Conservation (phyloP, 2,113 vertebrate genomes). For the Pungitius pungitius region DNA sequence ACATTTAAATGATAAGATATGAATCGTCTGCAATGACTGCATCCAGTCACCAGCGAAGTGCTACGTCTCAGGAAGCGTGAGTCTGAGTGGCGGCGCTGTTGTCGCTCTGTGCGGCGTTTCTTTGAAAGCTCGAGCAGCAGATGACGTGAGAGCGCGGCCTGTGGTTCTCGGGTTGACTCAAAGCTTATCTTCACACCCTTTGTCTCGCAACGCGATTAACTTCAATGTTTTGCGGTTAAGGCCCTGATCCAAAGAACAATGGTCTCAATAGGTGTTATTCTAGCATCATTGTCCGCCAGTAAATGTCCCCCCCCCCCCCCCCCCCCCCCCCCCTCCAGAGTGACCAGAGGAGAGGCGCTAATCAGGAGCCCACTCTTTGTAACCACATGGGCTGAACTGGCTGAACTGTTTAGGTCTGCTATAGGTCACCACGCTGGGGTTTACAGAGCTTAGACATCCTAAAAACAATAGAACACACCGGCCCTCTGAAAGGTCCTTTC, state of each 20-base stretch:
- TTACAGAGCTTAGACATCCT: neutral
- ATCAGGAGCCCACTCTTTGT: neutral
- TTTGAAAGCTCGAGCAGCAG: slow-evolving; percentile 24
- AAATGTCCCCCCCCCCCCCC: too few relatives aligned
- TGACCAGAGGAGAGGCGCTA: neutral
- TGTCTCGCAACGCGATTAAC: too few relatives aligned
- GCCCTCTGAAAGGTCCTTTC: neutral
- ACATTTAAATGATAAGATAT: neutral
- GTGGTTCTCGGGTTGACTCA: slow-evolving; percentile 56
- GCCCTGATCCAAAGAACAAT: neutral
- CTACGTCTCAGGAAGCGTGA: slow-evolving; percentile 4
- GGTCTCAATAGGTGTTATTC: neutral
- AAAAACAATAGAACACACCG: neutral
- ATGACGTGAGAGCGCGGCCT: slow-evolving; percentile 35
- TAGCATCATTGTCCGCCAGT: neutral
- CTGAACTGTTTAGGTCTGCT: neutral
- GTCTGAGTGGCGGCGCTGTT: neutral
- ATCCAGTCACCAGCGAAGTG: slow-evolving; percentile 13
- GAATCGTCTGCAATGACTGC: neutral
- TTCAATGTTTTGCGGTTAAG: neutral
- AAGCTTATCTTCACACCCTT: too few relatives aligned
- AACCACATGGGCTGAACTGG: neutral
- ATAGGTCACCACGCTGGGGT: neutral
- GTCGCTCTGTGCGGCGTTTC: neutral
- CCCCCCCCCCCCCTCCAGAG: neutral